Base-by-base conservation (phyloP, 2,113 vertebrate species). In the Percopsis transmontana region DNA sequence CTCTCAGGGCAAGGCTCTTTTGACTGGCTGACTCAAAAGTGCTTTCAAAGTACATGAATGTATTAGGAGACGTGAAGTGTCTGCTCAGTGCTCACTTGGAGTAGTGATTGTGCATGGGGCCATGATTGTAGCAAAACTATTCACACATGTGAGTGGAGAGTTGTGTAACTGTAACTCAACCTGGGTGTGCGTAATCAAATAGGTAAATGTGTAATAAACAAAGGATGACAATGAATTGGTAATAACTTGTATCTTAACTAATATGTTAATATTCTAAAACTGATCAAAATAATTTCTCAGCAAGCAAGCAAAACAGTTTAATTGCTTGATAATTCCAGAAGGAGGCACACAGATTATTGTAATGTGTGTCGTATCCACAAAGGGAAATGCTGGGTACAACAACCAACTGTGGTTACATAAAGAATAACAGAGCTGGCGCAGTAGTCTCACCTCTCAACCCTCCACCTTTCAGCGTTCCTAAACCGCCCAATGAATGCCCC, bases 81-180 rank as follows among this genome's bases (percentile, higher is more conserved):
- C 40, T 41, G 21, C 40, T 41, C 5, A 20, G 50, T 7, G 4
- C 21, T 66, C 45, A 11, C 18, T 12, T 44, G 2, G 9, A 44
- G 62, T 60, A 54, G 61, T 69, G 5, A 2, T 57, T 15, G 18
- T 45, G 52, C 5, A n/a, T n/a, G n/a, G n/a, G n/a, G n/a, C n/a
- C n/a, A n/a, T n/a, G n/a, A n/a, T n/a, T n/a, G n/a, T n/a, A 24
- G 66, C 21, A 48, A 64, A 58, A 58, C 33, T 38, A 51, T 60
- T 24, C 21, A 8, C 23, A 20, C 50, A 11, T 51, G 45, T n/a
- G 15, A n/a, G n/a, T n/a, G n/a, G n/a, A n/a, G n/a, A n/a, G n/a
- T n/a, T n/a, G n/a, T n/a, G n/a, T n/a, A n/a, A n/a, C 24, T 27
- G 54, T n/a, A 66, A 69, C 1, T 14, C 47, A 51, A 39, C 55